A percentile compares a stretch with the other conserved stretches of the same genome.
These are phyloP conservation scores for Acleris emargana DNA, from an alignment of 2,888 invertebrate species.

Conservation along the genomic window DNA sequence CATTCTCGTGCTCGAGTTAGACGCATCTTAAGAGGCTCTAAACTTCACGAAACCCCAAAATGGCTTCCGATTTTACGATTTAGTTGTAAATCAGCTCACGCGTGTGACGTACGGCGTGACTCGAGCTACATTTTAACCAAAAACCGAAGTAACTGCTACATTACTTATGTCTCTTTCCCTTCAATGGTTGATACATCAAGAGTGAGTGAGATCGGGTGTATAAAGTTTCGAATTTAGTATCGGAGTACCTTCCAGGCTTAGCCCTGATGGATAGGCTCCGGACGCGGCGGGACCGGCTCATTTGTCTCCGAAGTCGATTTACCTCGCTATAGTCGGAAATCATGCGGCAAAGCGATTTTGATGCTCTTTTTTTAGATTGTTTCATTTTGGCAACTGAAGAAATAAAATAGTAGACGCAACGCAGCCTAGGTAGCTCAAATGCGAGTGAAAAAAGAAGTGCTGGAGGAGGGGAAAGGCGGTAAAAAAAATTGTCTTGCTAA, in stretches of 20 bases:
- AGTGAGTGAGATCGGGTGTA: not conserved
- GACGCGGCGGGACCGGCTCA: constrained; percentile 45
- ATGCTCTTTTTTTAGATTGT: constrained; percentile 4
- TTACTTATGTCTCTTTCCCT: too few species aligned
- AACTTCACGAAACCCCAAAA: constrained; percentile 28
- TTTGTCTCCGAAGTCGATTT: constrained; percentile 43
- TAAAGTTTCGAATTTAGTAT: not conserved
- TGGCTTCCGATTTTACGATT: constrained; percentile 36
- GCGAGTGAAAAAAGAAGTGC: too few species aligned
- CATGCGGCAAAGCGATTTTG: constrained; percentile 5
- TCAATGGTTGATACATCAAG: too few species aligned
- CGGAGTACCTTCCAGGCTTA: constrained; percentile 1
- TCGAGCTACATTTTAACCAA: not conserved
- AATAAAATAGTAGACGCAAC: too few species aligned
- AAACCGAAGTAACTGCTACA: too few species aligned
- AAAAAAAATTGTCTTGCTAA: too few species aligned
- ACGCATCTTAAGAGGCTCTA: constrained; percentile 34
- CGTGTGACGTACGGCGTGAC: constrained; percentile 35
- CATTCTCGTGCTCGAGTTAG: constrained; percentile 31
- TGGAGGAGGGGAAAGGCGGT: too few species aligned
- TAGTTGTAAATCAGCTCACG: constrained; percentile 48
- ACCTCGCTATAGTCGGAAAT: constrained; percentile 23
- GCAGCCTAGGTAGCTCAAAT: too few species aligned
- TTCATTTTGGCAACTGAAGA: not conserved
- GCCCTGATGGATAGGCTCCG: constrained; percentile 53